Evolutionary conservation across 2,888 invertebrate species (phyloP).

Genomic region (Oxystoma pomonae): DNA sequence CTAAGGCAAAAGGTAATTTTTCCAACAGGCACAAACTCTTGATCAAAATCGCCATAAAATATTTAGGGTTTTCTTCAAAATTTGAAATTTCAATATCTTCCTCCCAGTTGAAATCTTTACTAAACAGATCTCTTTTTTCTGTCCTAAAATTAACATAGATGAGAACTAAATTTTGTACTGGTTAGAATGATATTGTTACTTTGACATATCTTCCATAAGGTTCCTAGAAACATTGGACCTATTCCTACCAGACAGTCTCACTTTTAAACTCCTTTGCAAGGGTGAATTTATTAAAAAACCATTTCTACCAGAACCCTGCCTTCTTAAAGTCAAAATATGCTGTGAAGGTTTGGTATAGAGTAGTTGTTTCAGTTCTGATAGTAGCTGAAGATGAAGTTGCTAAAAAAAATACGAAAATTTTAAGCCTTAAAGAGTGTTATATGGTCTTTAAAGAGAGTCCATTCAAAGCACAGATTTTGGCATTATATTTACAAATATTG

Average conservation of each 20-base stretch:
- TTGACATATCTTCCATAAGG: conserved; percentile 51
- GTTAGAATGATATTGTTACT: too few relatives aligned
- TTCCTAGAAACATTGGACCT: conserved; percentile 53
- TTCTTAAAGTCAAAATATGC: conserved; percentile 49
- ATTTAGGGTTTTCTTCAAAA: conserved; percentile 59
- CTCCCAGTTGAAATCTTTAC: conserved; percentile 48
- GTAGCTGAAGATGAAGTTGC: conserved; percentile 63
- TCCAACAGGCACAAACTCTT: conserved; percentile 82
- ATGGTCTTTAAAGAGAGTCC: too few relatives aligned
- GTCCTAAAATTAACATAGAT: too few relatives aligned
- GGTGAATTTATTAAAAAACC: conserved; percentile 47
- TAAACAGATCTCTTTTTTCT: conserved; percentile 33
- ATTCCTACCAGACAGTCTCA: conserved; percentile 55
- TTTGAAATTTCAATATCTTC: conserved; percentile 58
- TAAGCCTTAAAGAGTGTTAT: not conserved
- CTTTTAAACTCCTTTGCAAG: conserved; percentile 56
- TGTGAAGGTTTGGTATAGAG: conserved; percentile 56
- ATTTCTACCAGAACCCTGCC: conserved; percentile 59
- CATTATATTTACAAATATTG: not conserved
- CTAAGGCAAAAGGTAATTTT: conserved; percentile 80
- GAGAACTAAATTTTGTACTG: too few relatives aligned
- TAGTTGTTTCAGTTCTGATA: conserved; percentile 68
- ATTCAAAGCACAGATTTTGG: too few relatives aligned
- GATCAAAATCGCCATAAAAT: conserved; percentile 74
- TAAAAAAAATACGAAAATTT: conserved; percentile 40